Base-by-base conservation (phyloP, 2,888 invertebrate genomes). In the Hemicrepidius hirtus region DNA sequence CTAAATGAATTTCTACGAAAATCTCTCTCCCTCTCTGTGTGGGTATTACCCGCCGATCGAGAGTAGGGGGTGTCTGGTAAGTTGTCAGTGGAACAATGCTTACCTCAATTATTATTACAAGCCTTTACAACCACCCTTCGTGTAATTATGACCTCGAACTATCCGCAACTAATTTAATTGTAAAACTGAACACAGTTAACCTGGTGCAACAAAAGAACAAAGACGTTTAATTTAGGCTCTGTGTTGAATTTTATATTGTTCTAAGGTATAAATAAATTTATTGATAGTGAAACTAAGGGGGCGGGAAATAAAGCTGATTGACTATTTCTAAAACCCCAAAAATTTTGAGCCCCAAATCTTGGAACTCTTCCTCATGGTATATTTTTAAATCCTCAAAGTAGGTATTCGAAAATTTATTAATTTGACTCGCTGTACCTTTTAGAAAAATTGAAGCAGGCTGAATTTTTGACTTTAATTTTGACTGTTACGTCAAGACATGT, bases 61-160 rank as follows among this genome's bases (percentile, higher is more conserved):
- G 44, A 24, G 55, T 64, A 62, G 62, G 64, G 35, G 65, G 50
- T 28, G 65, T 65, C 65, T 65, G 65, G 65, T 53, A 53, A 65
- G 53, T 65, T 65, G 50, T 65, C 40, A 65, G 50, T 35, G 35
- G 40, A 9, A 49, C 65, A 53, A 65, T 37, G 35, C 65, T 40
- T 32, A 24, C 50, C 50, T 49, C 49, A 63, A 63, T 64, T 46
- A 35, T 64, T 49, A 50, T 64, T 49, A 50, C 50, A 53, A 40
- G 13, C 20, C 37, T 46, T 49, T 35, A 40, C 10, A 50, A 9
- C 46, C 35, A 46, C 50, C 21, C 53, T 65, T 65, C 21, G 12
- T 41, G 18, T 65, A 65, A 50, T 65, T 41, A 50, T 24, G 24
- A 65, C 49, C 65, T 53, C 28, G 10, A 64, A 50, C 64, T 50